Base-by-base conservation (phyloP, 1,140 invertebrate species). In the Leucophenga varia region DNA sequence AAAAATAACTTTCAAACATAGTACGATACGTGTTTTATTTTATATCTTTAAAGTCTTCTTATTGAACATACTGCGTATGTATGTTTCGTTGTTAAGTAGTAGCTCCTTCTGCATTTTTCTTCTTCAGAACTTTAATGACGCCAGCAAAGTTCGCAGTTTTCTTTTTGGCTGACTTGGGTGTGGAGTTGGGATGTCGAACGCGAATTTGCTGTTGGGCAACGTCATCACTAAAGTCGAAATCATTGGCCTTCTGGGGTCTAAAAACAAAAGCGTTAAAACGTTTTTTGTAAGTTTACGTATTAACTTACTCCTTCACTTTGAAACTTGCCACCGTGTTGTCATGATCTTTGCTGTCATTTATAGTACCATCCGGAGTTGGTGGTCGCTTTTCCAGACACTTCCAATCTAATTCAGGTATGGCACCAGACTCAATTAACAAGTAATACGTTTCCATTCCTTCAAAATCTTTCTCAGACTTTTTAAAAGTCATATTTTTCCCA, bases 151-250 rank as follows among this genome's bases (percentile, higher is more conserved):
- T 81, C 0, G 79, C 79, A 5, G 79, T 80, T 60, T 80, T 79
- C 53, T 81, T 81, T 54, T 80, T 81, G 0, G 79, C 78, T 52
- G 78, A 79, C 25, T 79, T 80, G 13, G 76, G 78, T 8, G 74
- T 77, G 22, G 61, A 72, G 2, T 74, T 75, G 12, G 63, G 61
- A 55, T 75, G 63, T 14, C 78, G 60, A 14, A 78, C 75, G 6
- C 74, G 76, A 38, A 78, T 45, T 43, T 77, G 68, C 12, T 78
- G 77, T 1, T 74, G 75, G 5, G 76, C 69, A 72, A 79, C 78
- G 51, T 80, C 79, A 43, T 80, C 79, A 71, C 78, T 77, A 20
- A 80, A 81, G 59, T 81, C 79, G 58, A 80, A 81, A 44, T 81
- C 78, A n/a, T 77, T 78, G 59, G 41, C 21, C 78, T 79, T 31